Evolutionary conservation across 1,140 invertebrate genomes (phyloP), one percentile per base, ranked within the genome.

Genomic region (Euschistus heros): DNA sequence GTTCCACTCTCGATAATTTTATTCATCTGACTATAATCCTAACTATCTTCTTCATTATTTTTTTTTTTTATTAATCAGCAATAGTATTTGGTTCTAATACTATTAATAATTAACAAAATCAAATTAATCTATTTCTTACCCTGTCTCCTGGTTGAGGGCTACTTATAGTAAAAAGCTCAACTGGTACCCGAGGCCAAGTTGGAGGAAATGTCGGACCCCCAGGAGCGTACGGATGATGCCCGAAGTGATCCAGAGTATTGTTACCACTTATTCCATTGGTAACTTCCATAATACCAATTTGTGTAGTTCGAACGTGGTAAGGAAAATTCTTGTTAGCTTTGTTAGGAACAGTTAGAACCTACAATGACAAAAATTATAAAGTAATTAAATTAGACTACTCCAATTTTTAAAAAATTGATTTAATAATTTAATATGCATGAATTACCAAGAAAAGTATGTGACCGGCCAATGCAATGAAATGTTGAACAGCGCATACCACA

Each of bases 301-400:
- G 91, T 10, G 88, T 86, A 0, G 90, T 92, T 57, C 86, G 74
- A 0, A 93, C 87, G 72, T 93, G 90, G 73, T 88, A 94, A 0
- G 91, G 91, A 71, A 93, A 92, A 70, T 91, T 91, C 70, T 85
- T 86, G 70, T 92, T 92, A 1, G 88, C 86, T 57, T 85, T 83
- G 13, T 86, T 84, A 22, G 91, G 91, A 68, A 88, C 75, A 0
- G 90, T 91, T 65, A 93, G 72, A 24, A 88, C 75, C 87, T 92
- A 74, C 24, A 80, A 79, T 67, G 66, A 55, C 42, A 17, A 6
- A 50, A 50, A 13, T 10, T 10, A 37, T 2, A 30, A 30, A 2
- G 7, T 10, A 37, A 10, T 37, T 37, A 10, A 10, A 37, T 10
- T 10, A n/a, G n/a, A n/a, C n/a, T n/a, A n/a, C n/a, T n/a, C n/a